Base-by-base conservation (phyloP, 1,140 invertebrate species). In the Papilio glaucus region DNA sequence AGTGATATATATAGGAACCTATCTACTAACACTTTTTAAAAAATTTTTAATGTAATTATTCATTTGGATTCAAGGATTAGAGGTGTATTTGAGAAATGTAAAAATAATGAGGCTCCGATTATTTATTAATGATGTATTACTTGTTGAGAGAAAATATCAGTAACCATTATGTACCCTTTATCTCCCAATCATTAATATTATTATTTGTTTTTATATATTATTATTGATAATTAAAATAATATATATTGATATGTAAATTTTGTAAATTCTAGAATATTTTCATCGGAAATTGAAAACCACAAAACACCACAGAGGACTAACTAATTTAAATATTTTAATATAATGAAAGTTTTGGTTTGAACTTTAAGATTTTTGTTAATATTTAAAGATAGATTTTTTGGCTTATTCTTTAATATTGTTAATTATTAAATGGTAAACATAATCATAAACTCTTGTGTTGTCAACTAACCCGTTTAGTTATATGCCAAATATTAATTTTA, bases 401-500 rank as follows among this genome's bases (percentile, higher is more conserved):
- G 15, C 7, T 18, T 0, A 3, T 21, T 10, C 18, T 21, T 49
- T 15, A 18, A 4, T 13, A 41, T 18, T 18, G 18, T 49, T 7
- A 3, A 21, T 10, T 21, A 49, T 21, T 49, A 18, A 21, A 49
- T 49, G 0, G 1, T 49, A 9, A 49, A 49, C 1, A 18, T n/a
- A 45, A 7, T 1, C 75, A 65, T 74, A 84, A 87, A 88, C 83
- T 87, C n/a, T 81, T 78, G 79, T 84, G 79, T 84, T 89, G 84
- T 73, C 80, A 68, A 78, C 83, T 84, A 85, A 82, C 77, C 74
- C 79, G 82, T 85, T 79, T 83, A 82, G n/a, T n/a, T n/a, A n/a
- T n/a, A 91, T 87, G 84, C 89, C 87, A 90, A 91, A 91, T 90
- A 89, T 88, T 84, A 82, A 85, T 82, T 78, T 73, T 76, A 73